Evolutionary conservation across 92 coral and sea anemone genomes (phyloP).

Genomic region (Scolanthus callimorphus): DNA sequence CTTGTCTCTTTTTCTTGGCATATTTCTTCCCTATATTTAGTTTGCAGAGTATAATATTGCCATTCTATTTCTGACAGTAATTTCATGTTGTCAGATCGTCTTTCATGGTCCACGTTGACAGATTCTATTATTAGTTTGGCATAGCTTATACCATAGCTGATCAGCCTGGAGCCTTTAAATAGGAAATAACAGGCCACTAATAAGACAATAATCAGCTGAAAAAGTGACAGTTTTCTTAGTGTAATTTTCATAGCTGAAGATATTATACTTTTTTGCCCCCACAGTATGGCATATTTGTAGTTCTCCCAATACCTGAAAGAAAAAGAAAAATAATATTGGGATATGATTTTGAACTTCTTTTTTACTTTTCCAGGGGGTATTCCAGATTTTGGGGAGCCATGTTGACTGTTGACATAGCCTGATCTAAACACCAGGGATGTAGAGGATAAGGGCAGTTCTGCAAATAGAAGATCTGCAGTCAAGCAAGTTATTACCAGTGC

Average conservation of each 20-base stretch:
- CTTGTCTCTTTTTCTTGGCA: conserved; percentile 21
- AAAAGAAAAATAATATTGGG: no score
- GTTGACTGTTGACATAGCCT: no score
- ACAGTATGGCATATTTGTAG: no score
- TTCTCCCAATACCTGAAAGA: no score
- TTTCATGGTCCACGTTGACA: conserved; percentile 14
- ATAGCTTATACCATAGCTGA: conserved; percentile 20
- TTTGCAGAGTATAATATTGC: conserved; percentile 34
- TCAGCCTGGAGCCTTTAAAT: not conserved
- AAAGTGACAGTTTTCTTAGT: not conserved
- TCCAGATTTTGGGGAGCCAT: no score
- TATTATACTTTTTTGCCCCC: no score
- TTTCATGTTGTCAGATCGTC: conserved; percentile 4
- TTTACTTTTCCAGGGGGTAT: no score
- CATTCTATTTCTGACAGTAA: conserved; percentile 32
- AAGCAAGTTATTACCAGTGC: no score
- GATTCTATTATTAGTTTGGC: conserved; percentile 12
- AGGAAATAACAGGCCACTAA: not conserved
- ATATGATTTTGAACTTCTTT: no score
- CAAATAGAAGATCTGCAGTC: no score
- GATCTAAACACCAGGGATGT: no score
- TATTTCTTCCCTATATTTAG: conserved; percentile 32
- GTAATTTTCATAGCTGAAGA: not conserved
- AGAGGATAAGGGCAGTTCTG: no score
- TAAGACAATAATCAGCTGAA: not conserved